A percentile compares a stretch with the other conserved stretches of the same genome.
phyloP scores from a whole-genome alignment of 2,888 invertebrate genomes.

The Aphrophora alni region DNA sequence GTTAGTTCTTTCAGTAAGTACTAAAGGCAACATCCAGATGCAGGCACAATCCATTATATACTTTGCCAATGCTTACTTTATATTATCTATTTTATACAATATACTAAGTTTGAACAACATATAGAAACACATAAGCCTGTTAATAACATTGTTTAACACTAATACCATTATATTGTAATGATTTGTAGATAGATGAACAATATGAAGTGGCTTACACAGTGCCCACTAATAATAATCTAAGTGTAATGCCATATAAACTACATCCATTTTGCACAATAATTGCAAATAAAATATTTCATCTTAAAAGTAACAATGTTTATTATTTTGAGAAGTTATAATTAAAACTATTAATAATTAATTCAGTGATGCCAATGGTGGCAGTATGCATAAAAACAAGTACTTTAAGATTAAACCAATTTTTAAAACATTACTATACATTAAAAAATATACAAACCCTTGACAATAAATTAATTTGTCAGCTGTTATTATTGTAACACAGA shows the following conservation, averaged over 20 bases:
- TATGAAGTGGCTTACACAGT: background rate
- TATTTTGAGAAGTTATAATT: too few relatives aligned
- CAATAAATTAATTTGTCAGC: too few relatives aligned
- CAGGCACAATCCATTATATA: background rate
- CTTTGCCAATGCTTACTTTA: background rate
- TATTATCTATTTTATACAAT: background rate
- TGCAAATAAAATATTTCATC: background rate
- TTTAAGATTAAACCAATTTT: too few relatives aligned
- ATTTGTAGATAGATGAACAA: background rate
- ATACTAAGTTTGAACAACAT: background rate
- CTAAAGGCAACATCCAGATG: background rate
- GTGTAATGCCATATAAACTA: background rate
- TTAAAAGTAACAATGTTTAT: background rate
- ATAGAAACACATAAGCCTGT: background rate
- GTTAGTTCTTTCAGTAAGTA: background rate
- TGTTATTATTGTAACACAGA: too few relatives aligned
- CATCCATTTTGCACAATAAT: background rate
- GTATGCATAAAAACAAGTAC: too few relatives aligned
- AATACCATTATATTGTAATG: background rate
- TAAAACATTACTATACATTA: too few relatives aligned
- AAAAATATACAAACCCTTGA: too few relatives aligned
- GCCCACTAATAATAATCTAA: background rate
- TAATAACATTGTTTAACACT: background rate
- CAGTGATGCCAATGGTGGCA: too few relatives aligned
- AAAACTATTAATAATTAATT: too few relatives aligned